Base-by-base conservation (phyloP, 2,888 invertebrate species). In the Drosophila diplacantha region DNA sequence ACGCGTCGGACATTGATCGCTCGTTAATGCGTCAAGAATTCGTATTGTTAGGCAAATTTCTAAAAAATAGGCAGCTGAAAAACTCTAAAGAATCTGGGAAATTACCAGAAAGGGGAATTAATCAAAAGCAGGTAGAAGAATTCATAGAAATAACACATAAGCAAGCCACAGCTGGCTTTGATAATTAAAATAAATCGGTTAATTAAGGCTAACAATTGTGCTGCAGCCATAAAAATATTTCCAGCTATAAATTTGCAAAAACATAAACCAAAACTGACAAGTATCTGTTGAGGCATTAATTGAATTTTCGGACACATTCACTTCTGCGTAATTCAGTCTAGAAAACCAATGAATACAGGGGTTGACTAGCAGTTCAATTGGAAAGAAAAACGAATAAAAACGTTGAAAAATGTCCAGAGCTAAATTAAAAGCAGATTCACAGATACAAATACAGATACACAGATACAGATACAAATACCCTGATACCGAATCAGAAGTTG, bases 61-160 rank as follows among this genome's bases (percentile, higher is more conserved):
- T 18, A 37, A 37, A 50, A 50, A 20, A 35, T 51, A 35, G 32
- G 31, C 57, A 43, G 29, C 58, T 44, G 56, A 29, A 46, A 53
- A 24, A 5, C 34, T 3, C 18, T 5, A 18, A 11, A 34, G 26
- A 49, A 24, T 34, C 57, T 14, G 18, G 14, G 18, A 59, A 44
- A 24, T 38, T 59, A 31, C 11, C 58, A 29, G 12, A 38, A 38
- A 26, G 24, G 3, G 18, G n/a, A 38, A 64, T 55, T 39, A 66
- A 66, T 66, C 49, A 63, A 35, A 39, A 44, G 24, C 53, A 55
- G 53, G 53, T 55, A 55, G 20, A 31, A 38, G 22, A 53, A 37
- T 24, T 22, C 34, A 14, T 18, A 6, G n/a, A 18, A 35, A 24
- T 5, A 26, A 16, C 24, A n/a, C 5, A 44, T 5, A 18, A 16